Evolutionary conservation across 1,140 invertebrate genomes (phyloP).

Genomic region (Asobara japonica): DNA sequence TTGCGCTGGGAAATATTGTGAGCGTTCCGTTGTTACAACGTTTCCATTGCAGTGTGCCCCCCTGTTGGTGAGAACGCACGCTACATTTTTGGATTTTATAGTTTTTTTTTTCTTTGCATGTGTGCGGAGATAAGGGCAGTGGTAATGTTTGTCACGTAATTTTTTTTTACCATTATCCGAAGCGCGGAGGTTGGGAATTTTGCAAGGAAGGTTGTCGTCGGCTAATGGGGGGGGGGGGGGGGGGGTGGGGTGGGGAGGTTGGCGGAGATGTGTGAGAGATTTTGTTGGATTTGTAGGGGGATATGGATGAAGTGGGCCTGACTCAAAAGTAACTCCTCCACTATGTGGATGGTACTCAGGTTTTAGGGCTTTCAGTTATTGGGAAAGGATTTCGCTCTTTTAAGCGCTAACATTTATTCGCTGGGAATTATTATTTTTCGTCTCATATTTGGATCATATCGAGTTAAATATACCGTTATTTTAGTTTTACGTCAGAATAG

Average conservation of each 20-base stretch:
- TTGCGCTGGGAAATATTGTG: slow-evolving; percentile 52
- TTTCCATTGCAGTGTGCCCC: slow-evolving; percentile 14
- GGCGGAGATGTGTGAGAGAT: not conserved
- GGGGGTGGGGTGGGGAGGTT: not conserved
- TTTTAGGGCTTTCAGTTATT: slow-evolving; percentile 25
- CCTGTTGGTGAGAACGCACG: slow-evolving; percentile 2
- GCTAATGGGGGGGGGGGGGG: not conserved
- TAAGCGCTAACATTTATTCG: too few species aligned
- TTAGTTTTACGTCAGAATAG: too few species aligned
- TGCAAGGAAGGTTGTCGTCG: not conserved
- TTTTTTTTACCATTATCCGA: slow-evolving; percentile 52
- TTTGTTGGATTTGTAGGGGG: not conserved
- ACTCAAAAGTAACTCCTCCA: slow-evolving; percentile 26
- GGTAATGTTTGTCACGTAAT: slow-evolving; percentile 64
- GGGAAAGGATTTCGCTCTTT: not conserved
- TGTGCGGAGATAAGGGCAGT: slow-evolving; percentile 30
- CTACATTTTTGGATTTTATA: not conserved
- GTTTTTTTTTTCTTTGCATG: too few species aligned
- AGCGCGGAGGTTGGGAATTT: slow-evolving; percentile 29
- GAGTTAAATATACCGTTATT: too few species aligned
- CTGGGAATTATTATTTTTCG: too few species aligned
- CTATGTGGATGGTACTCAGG: slow-evolving; percentile 21
- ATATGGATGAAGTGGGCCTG: slow-evolving; percentile 5
- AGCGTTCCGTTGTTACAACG: slow-evolving; percentile 34
- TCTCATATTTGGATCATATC: too few species aligned